phyloP scores from a whole-genome alignment of 2,888 invertebrate genomes.

The Magallana nippona region DNA sequence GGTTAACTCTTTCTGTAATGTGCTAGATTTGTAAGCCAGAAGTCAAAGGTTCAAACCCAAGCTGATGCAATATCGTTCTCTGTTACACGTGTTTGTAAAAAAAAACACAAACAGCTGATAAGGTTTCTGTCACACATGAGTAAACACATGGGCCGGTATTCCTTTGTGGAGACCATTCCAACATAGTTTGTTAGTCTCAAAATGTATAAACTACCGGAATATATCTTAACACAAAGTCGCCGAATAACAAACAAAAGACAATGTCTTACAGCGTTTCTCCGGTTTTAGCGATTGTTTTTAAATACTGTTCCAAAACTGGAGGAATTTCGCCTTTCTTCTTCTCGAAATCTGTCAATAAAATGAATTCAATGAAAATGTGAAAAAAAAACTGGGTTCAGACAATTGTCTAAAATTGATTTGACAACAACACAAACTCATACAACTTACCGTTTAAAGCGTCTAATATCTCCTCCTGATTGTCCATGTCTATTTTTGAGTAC shows the following conservation, averaged over 20 bases:
- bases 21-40: no score
- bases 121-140: not conserved
- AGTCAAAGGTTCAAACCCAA: no score
- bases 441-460: constrained; percentile 72
- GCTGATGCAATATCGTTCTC: no score
- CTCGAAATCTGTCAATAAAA: constrained; percentile 80
- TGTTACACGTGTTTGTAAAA: no score
- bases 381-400: not conserved
- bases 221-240: no score
- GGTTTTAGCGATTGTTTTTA: constrained; percentile 93
- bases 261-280: constrained; percentile 89
- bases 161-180: not conserved
- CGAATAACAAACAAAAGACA: not conserved
- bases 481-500: constrained; percentile 66
- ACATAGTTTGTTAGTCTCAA: not conserved
- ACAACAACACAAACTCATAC: not conserved
- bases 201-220: no score
- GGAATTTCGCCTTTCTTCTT: constrained; percentile 89
- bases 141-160: not conserved
- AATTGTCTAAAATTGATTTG: not conserved
- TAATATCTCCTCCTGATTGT: constrained; percentile 74
- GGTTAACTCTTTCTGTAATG: no score
- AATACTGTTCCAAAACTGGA: constrained; percentile 92
- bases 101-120: not conserved
- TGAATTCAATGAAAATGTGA: not conserved